Percentiles rank a stretch among this genome's conserved stretches.
Conservation (phyloP, 2,888 invertebrate species). For the Alloscopus bannaensis region DNA sequence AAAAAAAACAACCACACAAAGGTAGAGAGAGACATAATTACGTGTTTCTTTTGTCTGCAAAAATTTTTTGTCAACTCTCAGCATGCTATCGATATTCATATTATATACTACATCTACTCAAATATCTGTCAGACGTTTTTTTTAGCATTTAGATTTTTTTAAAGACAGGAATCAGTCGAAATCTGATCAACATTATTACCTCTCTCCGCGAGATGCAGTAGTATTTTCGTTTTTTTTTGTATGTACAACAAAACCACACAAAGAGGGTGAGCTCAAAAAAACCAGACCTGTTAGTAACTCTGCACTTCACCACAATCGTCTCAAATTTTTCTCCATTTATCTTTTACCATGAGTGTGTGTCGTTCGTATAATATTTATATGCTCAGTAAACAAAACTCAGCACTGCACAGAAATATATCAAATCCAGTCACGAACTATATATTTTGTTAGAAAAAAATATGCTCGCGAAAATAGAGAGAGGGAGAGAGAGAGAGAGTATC, state of each 20-base stretch:
- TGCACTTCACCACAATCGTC: slow-evolving; percentile 8
- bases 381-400: not conserved
- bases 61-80: slow-evolving; percentile 24
- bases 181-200: slow-evolving; percentile 2
- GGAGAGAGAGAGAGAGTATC: too few species aligned
- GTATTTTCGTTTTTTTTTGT: too few species aligned
- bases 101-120: not conserved
- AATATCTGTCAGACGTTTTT: slow-evolving; percentile 26
- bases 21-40: not conserved
- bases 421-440: slow-evolving; percentile 32
- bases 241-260: too few species aligned
- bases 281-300: slow-evolving; percentile 19
- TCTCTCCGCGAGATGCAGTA: too few species aligned
- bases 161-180: too few species aligned
- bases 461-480: too few species aligned
- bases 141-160: not conserved
- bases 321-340: not conserved
- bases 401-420: slow-evolving; percentile 13
- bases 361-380: not conserved
- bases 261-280: slow-evolving; percentile 12
- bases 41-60: not conserved
- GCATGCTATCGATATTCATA: slow-evolving; percentile 17
- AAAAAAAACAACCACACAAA: not conserved
- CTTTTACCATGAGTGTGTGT: not conserved
- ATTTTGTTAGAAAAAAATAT: too few species aligned